Conservation (phyloP, 2,888 invertebrate genomes). For the Cheilosia vulpina region DNA sequence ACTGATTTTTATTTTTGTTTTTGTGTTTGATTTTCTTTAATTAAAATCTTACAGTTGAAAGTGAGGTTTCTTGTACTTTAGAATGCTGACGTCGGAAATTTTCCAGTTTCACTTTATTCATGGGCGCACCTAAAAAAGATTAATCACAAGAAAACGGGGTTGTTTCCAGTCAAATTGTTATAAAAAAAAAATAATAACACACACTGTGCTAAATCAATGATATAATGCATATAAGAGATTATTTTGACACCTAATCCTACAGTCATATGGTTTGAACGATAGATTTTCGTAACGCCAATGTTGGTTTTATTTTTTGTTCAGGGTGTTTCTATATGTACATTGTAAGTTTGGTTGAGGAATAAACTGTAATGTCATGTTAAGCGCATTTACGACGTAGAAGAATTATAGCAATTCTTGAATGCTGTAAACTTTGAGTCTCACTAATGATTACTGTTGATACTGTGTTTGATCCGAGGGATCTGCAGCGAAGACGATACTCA, state of each 20-base stretch:
- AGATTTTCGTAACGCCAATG: no score
- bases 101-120: slow-evolving; percentile 92
- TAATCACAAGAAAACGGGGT: slow-evolving; percentile 52
- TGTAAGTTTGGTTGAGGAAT: no score
- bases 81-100: slow-evolving; percentile 89
- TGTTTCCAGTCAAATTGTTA: slow-evolving; percentile 33
- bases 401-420: no score
- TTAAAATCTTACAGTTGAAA: slow-evolving; percentile 89
- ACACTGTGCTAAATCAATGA: neutral
- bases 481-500: no score
- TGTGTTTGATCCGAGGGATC: no score
- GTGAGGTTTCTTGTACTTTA: slow-evolving; percentile 91
- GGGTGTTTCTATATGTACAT: no score
- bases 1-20: slow-evolving; percentile 73
- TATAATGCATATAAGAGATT: neutral
- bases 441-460: no score
- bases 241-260: neutral
- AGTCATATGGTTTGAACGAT: no score
- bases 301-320: no score
- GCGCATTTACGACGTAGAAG: no score
- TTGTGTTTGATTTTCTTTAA: slow-evolving; percentile 49
- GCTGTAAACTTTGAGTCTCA: no score
- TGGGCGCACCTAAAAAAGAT: slow-evolving; percentile 88
- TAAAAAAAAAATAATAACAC: neutral
- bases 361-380: no score